Evolutionary conservation across 2,113 vertebrate genomes (phyloP).

Genomic region (Xenus cinereus): DNA sequence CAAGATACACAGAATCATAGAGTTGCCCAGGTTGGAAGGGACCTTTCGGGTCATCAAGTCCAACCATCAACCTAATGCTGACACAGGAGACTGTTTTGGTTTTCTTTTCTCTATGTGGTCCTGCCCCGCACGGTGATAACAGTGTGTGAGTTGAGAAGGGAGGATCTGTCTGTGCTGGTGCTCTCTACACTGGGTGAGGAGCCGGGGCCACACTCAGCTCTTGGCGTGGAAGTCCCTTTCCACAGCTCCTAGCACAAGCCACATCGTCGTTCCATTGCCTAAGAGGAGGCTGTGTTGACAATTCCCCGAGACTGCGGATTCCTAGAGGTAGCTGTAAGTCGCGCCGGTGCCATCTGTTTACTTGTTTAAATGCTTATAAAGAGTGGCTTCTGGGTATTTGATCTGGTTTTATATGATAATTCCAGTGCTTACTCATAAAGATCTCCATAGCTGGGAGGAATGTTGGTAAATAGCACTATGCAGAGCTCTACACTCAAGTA

Average conservation of each 20-base stretch:
- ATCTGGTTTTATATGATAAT: not conserved
- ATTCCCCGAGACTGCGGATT: not conserved
- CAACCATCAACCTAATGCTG: not conserved
- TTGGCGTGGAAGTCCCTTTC: not conserved
- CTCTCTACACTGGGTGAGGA: accelerated
- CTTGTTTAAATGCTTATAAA: constrained; percentile 1
- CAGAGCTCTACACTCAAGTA: not conserved
- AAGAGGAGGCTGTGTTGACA: not conserved
- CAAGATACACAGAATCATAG: not conserved
- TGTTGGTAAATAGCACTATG: not conserved
- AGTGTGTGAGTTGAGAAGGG: accelerated
- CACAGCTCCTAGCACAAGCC: not conserved
- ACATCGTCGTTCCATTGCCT: no score
- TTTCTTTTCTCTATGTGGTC: not conserved
- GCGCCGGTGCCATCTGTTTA: not conserved
- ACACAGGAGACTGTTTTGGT: accelerated
- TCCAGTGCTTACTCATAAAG: not conserved
- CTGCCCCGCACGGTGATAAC: not conserved
- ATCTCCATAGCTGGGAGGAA: not conserved
- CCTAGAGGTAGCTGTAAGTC: not conserved
- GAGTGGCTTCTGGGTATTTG: not conserved
- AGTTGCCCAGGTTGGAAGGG: not conserved
- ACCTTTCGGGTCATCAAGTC: not conserved
- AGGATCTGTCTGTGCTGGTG: no score
- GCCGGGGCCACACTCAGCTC: not conserved